These are phyloP conservation scores for Orgyia antiqua DNA, from an alignment of 2,888 invertebrate species.

Conservation along the genomic window DNA sequence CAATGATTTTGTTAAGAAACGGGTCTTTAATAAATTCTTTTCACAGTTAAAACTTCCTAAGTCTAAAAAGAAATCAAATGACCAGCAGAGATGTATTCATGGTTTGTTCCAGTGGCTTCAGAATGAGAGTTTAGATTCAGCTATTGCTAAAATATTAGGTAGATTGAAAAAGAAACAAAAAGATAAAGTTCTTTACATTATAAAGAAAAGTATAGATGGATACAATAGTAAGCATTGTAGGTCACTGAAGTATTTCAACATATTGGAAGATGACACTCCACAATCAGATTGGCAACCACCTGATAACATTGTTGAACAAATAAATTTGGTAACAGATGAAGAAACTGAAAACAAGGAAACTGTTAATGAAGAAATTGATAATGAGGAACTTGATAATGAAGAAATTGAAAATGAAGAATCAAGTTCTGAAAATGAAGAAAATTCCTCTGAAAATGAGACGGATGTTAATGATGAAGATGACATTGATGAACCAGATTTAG, in stretches of 20 bases:
- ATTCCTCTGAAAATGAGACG: slow-evolving; percentile 24
- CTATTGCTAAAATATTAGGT: slow-evolving; percentile 81
- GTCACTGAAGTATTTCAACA: slow-evolving; percentile 78
- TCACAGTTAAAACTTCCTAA: slow-evolving; percentile 79
- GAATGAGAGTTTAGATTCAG: slow-evolving; percentile 83
- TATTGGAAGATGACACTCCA: slow-evolving; percentile 24
- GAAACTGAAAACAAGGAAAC: slow-evolving; percentile 17
- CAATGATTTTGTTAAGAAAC: slow-evolving; percentile 90
- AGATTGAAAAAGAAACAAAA: slow-evolving; percentile 78
- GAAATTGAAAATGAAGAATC: slow-evolving; percentile 17
- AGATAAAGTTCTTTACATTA: slow-evolving; percentile 70
- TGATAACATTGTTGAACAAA: slow-evolving; percentile 25
- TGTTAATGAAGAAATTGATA: slow-evolving; percentile 13
- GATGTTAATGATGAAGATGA: slow-evolving; percentile 18
- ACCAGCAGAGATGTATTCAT: slow-evolving; percentile 83
- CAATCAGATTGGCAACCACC: slow-evolving; percentile 19
- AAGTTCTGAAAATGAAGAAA: slow-evolving; percentile 17
- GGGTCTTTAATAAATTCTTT: slow-evolving; percentile 84
- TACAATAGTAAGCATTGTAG: slow-evolving; percentile 79
- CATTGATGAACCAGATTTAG: slow-evolving; percentile 23
- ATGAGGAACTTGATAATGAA: slow-evolving; percentile 11
- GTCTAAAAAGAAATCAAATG: slow-evolving; percentile 70
- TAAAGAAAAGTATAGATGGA: slow-evolving; percentile 80
- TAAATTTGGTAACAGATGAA: slow-evolving; percentile 8
- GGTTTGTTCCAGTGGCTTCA: slow-evolving; percentile 87